These are phyloP conservation scores for Eristalinus aeneus DNA, from an alignment of 2,888 invertebrate genomes.

Conservation along the genomic window DNA sequence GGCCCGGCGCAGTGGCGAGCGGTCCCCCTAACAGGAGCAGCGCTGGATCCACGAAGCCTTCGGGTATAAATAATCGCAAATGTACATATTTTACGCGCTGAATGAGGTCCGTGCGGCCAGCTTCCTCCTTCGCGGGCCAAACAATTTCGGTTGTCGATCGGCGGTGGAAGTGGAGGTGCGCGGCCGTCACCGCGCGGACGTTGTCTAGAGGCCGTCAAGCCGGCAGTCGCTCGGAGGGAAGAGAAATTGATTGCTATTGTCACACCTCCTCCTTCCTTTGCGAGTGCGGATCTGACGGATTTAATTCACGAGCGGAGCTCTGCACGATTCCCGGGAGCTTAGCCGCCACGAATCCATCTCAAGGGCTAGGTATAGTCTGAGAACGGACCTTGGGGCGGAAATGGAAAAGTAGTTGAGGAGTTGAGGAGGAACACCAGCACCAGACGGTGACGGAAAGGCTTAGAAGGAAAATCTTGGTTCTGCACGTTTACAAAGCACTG, in stretches of 20 bases:
- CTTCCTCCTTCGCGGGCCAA: neutral
- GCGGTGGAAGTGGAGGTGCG: neutral
- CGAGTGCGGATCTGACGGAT: conserved; percentile 23
- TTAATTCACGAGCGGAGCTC: conserved; percentile 43
- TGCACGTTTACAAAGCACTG: too few species aligned
- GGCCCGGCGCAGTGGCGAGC: conserved; percentile 28
- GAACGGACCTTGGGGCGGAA: too few species aligned
- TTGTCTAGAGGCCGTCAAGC: neutral
- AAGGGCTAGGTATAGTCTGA: neutral
- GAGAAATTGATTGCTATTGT: conserved; percentile 72
- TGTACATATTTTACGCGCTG: conserved; percentile 64
- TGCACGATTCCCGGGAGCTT: conserved; percentile 17
- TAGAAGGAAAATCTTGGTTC: too few species aligned
- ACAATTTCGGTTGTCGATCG: neutral
- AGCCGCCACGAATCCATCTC: neutral
- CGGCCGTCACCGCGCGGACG: neutral
- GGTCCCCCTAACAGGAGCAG: conserved; percentile 64
- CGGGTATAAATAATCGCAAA: conserved; percentile 70
- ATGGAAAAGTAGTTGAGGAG: too few species aligned
- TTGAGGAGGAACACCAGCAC: too few species aligned
- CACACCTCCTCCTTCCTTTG: conserved; percentile 71
- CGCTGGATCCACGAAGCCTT: conserved; percentile 54
- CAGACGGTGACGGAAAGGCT: too few species aligned
- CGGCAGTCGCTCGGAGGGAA: neutral
- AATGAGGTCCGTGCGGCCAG: conserved; percentile 42